These are phyloP conservation scores for Pocota personata DNA, from an alignment of 2,888 invertebrate genomes.

Conservation along the genomic window DNA sequence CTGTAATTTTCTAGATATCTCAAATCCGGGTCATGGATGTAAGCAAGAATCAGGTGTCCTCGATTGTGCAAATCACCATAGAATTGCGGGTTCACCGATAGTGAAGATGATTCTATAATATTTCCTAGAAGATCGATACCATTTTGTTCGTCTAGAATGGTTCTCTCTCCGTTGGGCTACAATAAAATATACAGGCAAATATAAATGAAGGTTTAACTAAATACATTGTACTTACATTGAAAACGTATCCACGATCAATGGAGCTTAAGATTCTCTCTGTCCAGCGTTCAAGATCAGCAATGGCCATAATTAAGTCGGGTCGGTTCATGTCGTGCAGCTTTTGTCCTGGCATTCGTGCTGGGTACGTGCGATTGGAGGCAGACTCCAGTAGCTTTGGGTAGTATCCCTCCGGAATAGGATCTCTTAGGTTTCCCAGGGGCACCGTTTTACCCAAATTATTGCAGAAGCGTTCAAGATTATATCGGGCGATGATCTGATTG, in stretches of 20 bases:
- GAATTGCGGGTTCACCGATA: slow-evolving; percentile 86
- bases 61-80: slow-evolving; percentile 91
- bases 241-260: slow-evolving; percentile 86
- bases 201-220: too few species aligned
- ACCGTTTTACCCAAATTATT: slow-evolving; percentile 86
- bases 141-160: slow-evolving; percentile 80
- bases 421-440: slow-evolving; percentile 86
- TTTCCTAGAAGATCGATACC: slow-evolving; percentile 90
- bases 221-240: slow-evolving; percentile 82
- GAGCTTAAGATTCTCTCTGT: slow-evolving; percentile 88
- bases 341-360: slow-evolving; percentile 86
- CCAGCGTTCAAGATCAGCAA: slow-evolving; percentile 87
- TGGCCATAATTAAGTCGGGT: slow-evolving; percentile 84
- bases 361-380: slow-evolving; percentile 87
- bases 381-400: slow-evolving; percentile 89
- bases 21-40: slow-evolving; percentile 90
- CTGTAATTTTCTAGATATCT: slow-evolving; percentile 86
- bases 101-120: slow-evolving; percentile 87
- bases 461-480: slow-evolving; percentile 88
- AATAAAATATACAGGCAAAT: not conserved
- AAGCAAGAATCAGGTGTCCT: slow-evolving; percentile 89
- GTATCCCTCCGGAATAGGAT: slow-evolving; percentile 88
- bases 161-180: slow-evolving; percentile 70
- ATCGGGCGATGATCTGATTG: slow-evolving; percentile 84
- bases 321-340: slow-evolving; percentile 86